Evolutionary conservation across 2,888 invertebrate genomes (phyloP).

Genomic region (Mythimna ferrago): DNA sequence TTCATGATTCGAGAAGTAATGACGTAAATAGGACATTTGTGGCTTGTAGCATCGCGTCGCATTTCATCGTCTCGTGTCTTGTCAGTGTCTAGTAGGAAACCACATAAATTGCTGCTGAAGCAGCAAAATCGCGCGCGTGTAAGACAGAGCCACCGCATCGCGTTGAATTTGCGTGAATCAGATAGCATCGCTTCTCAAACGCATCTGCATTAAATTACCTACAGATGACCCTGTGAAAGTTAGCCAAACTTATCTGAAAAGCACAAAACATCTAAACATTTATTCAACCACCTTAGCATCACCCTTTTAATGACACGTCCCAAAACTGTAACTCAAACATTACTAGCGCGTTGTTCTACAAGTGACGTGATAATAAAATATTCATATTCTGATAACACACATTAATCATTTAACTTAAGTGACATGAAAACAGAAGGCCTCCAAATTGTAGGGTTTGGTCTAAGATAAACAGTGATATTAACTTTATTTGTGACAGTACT

Average conservation of each 20-base stretch:
- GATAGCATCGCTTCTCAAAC: too few species aligned
- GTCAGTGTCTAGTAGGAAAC: too few species aligned
- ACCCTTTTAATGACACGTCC: neutral
- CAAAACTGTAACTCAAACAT: conserved; percentile 28
- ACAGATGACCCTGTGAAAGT: neutral
- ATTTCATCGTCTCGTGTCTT: neutral
- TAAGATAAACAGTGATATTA: conserved; percentile 17
- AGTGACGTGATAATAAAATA: conserved; percentile 63
- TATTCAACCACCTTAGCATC: neutral
- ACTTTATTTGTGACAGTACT: conserved; percentile 20
- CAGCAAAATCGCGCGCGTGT: too few species aligned
- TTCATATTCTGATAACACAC: conserved; percentile 60
- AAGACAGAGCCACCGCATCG: too few species aligned
- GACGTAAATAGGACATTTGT: neutral
- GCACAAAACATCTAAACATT: neutral
- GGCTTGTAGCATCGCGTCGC: neutral
- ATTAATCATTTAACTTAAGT: conserved; percentile 46
- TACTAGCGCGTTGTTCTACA: conserved; percentile 30
- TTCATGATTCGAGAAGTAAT: neutral
- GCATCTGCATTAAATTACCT: too few species aligned
- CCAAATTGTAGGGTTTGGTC: conserved; percentile 17
- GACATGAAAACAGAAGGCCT: conserved; percentile 20
- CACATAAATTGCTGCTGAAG: neutral
- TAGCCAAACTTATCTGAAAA: neutral
- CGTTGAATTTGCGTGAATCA: too few species aligned